Evolutionary conservation across 2,888 invertebrate species (phyloP).

Genomic region (Colostygia pectinataria): DNA sequence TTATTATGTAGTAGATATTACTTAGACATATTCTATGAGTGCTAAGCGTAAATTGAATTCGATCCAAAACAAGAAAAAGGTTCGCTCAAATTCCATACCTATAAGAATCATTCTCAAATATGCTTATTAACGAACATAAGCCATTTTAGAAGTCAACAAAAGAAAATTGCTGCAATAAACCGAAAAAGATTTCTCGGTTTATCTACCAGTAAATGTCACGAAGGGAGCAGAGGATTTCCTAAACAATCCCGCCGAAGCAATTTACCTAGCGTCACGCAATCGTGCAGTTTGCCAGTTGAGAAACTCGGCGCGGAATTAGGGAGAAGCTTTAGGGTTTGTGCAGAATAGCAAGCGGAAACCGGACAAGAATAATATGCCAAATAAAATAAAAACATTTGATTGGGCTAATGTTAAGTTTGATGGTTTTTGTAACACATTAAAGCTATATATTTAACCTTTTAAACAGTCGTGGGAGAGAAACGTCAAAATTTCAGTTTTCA

Average conservation of each 20-base stretch:
- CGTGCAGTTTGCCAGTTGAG: conserved; percentile 43
- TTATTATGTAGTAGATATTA: too few relatives aligned
- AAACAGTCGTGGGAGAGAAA: too few relatives aligned
- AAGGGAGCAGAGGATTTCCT: conserved; percentile 26
- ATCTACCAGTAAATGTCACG: conserved; percentile 33
- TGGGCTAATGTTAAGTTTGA: too few relatives aligned
- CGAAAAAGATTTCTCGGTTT: conserved; percentile 25
- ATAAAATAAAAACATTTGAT: too few relatives aligned
- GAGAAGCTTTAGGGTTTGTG: conserved; percentile 17
- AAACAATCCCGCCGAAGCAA: conserved; percentile 31
- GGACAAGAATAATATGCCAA: not conserved
- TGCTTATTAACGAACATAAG: conserved; percentile 6
- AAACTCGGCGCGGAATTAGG: conserved; percentile 30
- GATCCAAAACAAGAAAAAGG: too few relatives aligned
- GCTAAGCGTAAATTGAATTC: too few relatives aligned
- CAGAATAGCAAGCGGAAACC: not conserved
- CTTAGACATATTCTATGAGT: too few relatives aligned
- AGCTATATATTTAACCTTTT: too few relatives aligned
- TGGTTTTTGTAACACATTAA: too few relatives aligned
- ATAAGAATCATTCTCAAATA: conserved; percentile 6
- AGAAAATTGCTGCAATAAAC: conserved; percentile 23
- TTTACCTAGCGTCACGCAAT: conserved; percentile 51
- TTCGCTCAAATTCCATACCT: not conserved
- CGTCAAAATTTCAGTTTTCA: too few relatives aligned
- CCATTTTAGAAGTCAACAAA: conserved; percentile 20